Evolutionary conservation across 2,888 invertebrate species (phyloP).

Genomic region (Drosophila nr. perissopoda): DNA sequence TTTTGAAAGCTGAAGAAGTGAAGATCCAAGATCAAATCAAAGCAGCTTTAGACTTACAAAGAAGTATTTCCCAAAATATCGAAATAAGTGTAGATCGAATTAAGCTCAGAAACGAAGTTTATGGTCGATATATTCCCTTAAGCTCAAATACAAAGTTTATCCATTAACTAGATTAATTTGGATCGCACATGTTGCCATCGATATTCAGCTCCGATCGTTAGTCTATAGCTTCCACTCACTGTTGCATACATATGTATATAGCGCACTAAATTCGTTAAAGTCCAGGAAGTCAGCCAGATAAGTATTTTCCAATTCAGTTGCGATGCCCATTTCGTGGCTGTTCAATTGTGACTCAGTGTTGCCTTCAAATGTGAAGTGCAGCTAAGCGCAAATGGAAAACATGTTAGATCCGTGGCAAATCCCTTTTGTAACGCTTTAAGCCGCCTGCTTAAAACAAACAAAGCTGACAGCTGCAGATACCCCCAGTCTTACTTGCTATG

Average conservation of each 20-base stretch:
- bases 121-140: no score
- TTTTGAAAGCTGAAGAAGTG: background rate
- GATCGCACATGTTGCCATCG: background rate
- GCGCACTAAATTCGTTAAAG: background rate
- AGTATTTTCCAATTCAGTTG: slow-evolving; percentile 1
- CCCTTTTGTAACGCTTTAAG: slow-evolving; percentile 77
- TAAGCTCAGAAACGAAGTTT: background rate
- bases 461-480: slow-evolving; percentile 68
- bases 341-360: slow-evolving; percentile 1
- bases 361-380: slow-evolving; percentile 36
- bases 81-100: background rate
- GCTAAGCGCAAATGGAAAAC: slow-evolving; percentile 63
- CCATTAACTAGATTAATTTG: background rate
- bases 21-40: background rate
- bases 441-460: slow-evolving; percentile 71
- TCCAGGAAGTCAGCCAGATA: background rate
- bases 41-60: background rate
- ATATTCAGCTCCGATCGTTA: background rate
- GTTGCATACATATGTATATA: background rate
- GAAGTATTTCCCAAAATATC: background rate
- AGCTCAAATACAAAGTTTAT: background rate
- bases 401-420: slow-evolving; percentile 75
- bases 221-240: background rate
- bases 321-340: slow-evolving; percentile 4
- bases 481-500: slow-evolving; percentile 5